Base-by-base conservation (phyloP, 2,113 vertebrate species). In the Aplodontia rufa region DNA sequence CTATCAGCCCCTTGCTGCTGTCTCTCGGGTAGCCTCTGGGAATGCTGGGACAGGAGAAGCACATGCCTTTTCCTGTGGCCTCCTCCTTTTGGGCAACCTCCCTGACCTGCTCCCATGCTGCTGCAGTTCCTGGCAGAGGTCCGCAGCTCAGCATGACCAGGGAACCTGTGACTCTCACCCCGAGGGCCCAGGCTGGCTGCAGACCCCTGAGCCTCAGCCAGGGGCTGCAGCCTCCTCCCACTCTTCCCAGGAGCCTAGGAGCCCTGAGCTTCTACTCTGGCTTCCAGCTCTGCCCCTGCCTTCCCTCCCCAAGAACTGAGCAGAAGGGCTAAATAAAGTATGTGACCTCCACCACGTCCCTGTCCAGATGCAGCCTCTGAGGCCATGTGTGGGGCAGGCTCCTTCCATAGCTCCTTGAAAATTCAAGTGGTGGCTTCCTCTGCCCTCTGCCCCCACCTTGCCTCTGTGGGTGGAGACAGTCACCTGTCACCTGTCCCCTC, bases 191-290 rank as follows among this genome's bases (percentile, higher is more conserved):
- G 75, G 42, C 87, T 79, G 37, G 35, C 75, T 75, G 14, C 30
- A 89, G 68, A 66, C 12, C 24, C 47, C 26, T 12, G 51, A 78
- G 17, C 45, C 53, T 45, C 3, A 53, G 74, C 47, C 51, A 12
- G n/a, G n/a, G n/a, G n/a, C 51, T 6, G 0, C 4, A n/a, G 10
- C 6, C 12, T 1, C 2, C 17, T 4, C 58, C 32, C 28, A 28
- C 24, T n/a, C n/a, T n/a, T n/a, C n/a, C n/a, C n/a, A n/a, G n/a
- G n/a, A n/a, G n/a, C n/a, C n/a, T n/a, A n/a, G n/a, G 40, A 30
- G n/a, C n/a, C 19, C 2, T 32, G 28, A 10, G 30, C 60, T 4
- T 11, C n/a, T 51, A 17, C 30, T 28, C 51, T 37, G 62, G 58
- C 75, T 71, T 81, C 71, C 87, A 51, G 7, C 51, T 49, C 51